Evolutionary conservation across 2,797 vertebrate species (phyloP).

Genomic region (Squalus acanthias): DNA sequence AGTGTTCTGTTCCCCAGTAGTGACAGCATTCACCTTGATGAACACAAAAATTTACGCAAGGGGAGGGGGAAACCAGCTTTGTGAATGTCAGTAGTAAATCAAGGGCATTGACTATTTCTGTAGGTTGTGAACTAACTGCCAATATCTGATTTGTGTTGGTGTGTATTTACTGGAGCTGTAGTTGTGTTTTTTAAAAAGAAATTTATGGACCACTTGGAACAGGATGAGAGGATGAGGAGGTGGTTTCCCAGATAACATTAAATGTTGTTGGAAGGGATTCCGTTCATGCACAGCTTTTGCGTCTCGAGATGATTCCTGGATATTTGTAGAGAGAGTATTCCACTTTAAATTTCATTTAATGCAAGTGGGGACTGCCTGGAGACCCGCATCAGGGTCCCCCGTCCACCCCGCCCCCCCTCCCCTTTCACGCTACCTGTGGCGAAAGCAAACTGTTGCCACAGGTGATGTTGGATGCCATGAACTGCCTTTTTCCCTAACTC

Average conservation of each 20-base stretch:
- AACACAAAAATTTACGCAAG: neutral
- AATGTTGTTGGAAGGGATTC: neutral
- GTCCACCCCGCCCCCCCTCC: neutral
- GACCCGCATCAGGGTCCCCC: neutral
- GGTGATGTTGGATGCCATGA: neutral
- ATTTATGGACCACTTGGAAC: neutral
- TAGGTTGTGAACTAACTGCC: neutral
- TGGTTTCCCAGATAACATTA: neutral
- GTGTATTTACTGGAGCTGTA: neutral
- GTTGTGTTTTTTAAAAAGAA: neutral
- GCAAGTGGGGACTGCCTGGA: neutral
- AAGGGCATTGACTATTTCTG: neutral
- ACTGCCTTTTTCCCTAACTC: neutral
- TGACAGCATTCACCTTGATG: neutral
- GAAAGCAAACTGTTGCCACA: neutral
- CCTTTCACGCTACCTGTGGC: neutral
- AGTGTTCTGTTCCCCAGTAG: neutral
- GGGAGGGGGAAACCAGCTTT: neutral
- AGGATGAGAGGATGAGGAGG: neutral
- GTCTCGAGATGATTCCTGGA: neutral
- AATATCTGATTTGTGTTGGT: neutral
- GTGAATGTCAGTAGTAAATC: neutral
- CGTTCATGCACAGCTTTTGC: neutral
- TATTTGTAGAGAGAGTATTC: neutral
- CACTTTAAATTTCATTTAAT: neutral